Conservation (phyloP, 2,888 invertebrate species). For the Meghimatium bilineatum region DNA sequence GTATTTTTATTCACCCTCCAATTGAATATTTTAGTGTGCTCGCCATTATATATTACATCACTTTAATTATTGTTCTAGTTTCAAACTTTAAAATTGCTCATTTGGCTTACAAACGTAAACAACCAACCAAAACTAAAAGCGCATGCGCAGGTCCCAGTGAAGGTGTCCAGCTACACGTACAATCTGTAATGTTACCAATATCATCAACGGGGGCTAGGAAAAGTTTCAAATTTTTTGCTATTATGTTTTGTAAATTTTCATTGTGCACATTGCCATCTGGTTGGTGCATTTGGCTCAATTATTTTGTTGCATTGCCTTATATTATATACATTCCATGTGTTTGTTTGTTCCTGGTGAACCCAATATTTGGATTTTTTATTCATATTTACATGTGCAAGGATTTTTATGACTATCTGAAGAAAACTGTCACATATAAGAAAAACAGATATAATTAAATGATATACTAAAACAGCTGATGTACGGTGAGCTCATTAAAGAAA, state of each 20-base stretch:
- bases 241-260: background rate
- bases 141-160: no score
- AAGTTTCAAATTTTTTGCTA: background rate
- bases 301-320: background rate
- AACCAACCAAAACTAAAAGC: background rate
- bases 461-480: no score
- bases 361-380: background rate
- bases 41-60: background rate
- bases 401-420: background rate
- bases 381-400: constrained; percentile 1
- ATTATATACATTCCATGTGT: background rate
- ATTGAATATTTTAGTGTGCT: background rate
- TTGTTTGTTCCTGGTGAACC: background rate
- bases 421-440: no score
- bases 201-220: background rate
- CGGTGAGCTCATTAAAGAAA: no score
- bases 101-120: background rate
- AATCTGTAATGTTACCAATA: no score
- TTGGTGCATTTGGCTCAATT: background rate
- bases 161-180: no score
- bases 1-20: constrained; percentile 1
- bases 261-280: background rate
- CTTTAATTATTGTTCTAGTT: background rate
- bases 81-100: background rate
- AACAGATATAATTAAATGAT: no score